These are phyloP conservation scores for Dicyrtomina minuta DNA, from an alignment of 2,888 invertebrate genomes.

Conservation along the genomic window DNA sequence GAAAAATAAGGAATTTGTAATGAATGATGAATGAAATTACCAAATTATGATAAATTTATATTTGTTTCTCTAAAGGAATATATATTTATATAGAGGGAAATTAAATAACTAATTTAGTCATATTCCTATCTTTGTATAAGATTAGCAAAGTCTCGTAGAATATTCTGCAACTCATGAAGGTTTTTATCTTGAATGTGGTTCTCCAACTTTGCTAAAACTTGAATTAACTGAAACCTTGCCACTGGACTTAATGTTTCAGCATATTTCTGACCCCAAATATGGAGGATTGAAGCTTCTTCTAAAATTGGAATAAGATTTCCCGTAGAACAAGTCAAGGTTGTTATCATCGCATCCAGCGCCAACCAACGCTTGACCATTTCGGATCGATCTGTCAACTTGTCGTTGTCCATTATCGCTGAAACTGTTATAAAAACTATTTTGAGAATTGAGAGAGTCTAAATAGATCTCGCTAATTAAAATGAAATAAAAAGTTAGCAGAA, in stretches of 20 bases:
- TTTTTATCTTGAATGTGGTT: slow-evolving; percentile 53
- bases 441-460: too few species aligned
- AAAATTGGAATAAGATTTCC: slow-evolving; percentile 53
- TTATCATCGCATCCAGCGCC: slow-evolving; percentile 53
- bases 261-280: slow-evolving; percentile 52
- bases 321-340: slow-evolving; percentile 52
- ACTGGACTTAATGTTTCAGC: slow-evolving; percentile 52
- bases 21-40: background rate
- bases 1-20: background rate
- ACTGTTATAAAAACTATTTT: slow-evolving; percentile 27
- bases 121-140: slow-evolving; percentile 51
- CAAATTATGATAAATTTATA: background rate
- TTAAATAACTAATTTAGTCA: background rate
- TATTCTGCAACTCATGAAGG: slow-evolving; percentile 52
- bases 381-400: slow-evolving; percentile 44
- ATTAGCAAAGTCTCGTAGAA: slow-evolving; percentile 52
- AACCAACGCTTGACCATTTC: slow-evolving; percentile 53
- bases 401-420: slow-evolving; percentile 38
- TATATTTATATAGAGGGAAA: background rate
- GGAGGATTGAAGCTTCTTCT: slow-evolving; percentile 52
- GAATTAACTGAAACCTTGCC: slow-evolving; percentile 52
- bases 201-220: slow-evolving; percentile 52
- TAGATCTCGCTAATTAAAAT: background rate
- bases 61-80: background rate
- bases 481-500: background rate